phyloP scores from a whole-genome alignment of 2,797 vertebrate genomes.

The Gallinago stenura region DNA sequence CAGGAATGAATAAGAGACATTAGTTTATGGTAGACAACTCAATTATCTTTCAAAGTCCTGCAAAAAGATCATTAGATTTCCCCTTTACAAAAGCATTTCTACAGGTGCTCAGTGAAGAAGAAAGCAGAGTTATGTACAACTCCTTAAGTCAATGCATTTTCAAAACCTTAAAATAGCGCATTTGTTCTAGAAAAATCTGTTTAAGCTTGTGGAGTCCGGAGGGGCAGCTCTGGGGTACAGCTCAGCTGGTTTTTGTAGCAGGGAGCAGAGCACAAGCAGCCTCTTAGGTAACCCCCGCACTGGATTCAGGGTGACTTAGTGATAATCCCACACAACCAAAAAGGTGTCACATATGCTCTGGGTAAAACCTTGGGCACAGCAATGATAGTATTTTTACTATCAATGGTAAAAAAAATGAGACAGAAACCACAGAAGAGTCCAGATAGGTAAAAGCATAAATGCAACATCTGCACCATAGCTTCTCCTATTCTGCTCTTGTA shows the following conservation, averaged over 20 bases:
- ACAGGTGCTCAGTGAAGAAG: not conserved
- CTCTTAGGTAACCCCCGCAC: not conserved
- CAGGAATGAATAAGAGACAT: conserved; percentile 6
- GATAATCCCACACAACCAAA: not conserved
- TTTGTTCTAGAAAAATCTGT: not conserved
- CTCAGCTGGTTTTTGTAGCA: not conserved
- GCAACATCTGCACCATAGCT: not conserved
- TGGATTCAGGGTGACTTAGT: not conserved
- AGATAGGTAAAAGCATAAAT: not conserved
- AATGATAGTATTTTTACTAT: not conserved
- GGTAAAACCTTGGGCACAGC: not conserved
- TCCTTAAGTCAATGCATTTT: not conserved
- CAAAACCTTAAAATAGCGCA: not conserved
- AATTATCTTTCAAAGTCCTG: not conserved
- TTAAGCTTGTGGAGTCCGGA: not conserved
- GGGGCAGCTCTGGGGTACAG: not conserved
- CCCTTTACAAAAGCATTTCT: not conserved
- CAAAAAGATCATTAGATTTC: not conserved
- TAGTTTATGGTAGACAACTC: conserved; percentile 12
- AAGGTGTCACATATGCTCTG: fast-evolving
- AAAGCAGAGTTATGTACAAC: not conserved
- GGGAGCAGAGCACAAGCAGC: not conserved
- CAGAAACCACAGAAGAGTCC: not conserved
- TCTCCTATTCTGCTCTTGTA: not conserved
- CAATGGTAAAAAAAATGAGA: not conserved